Conservation (phyloP, 2,797 vertebrate species). For the Cirrhinus mrigala region DNA sequence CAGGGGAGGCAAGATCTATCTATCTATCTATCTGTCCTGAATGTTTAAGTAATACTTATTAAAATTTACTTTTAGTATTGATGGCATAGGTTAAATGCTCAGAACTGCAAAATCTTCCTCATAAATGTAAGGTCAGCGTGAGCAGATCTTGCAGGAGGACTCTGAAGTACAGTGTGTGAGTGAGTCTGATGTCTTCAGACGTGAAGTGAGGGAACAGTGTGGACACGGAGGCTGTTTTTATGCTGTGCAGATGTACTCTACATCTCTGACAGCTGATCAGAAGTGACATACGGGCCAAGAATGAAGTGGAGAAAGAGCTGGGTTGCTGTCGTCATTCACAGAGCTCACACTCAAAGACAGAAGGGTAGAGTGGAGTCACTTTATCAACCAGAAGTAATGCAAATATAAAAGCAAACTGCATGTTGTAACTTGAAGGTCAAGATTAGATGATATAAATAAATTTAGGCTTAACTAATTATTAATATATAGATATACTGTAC, state of each 20-base stretch:
- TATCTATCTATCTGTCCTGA: neutral
- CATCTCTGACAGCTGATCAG: slow-evolving; percentile 76
- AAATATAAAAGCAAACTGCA: neutral
- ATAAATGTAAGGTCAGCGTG: neutral
- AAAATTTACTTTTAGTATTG: neutral
- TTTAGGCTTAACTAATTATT: neutral
- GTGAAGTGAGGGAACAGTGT: neutral
- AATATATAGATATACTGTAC: neutral
- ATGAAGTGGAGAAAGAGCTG: slow-evolving; percentile 80
- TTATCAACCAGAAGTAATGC: neutral
- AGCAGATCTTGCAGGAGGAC: neutral
- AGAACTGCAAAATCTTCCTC: neutral
- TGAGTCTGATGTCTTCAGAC: slow-evolving; percentile 22
- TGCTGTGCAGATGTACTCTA: slow-evolving; percentile 27
- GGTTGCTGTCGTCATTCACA: slow-evolving; percentile 65
- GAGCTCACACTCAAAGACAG: slow-evolving; percentile 6
- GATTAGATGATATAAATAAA: neutral
- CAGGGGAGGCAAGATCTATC: neutral
- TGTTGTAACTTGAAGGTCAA: neutral
- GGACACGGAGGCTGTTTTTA: slow-evolving; percentile 11
- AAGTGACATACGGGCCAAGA: slow-evolving; percentile 76
- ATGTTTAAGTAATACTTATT: neutral
- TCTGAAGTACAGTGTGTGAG: neutral
- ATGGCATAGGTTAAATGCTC: neutral
- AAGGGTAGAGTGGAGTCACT: neutral